Evolutionary conservation across 2,888 invertebrate genomes (phyloP), one percentile per base, ranked within the genome.

Genomic region (Odontocolon sp.): DNA sequence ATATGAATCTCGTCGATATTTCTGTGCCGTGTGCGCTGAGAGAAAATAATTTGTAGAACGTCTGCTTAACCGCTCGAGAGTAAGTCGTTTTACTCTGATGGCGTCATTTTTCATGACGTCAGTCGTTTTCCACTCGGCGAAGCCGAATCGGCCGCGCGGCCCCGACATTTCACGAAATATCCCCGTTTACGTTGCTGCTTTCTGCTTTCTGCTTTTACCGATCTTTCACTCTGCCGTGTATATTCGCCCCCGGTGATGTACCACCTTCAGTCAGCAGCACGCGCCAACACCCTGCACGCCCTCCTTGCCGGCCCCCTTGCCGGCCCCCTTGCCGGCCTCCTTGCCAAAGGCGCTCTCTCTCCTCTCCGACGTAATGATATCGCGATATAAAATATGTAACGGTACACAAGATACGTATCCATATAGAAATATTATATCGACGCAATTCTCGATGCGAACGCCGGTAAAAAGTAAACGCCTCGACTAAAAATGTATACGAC

Each of bases 71-170:
- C 78, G 78, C 68, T 68, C 77, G 82, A 78, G 74, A 77, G 66
- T 69, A 77, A 79, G 70, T 74, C 77, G 75, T 82, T 82, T 82
- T 76, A 77, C 78, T 74, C 75, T 79, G 84, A 82, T 82, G 80
- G 79, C 80, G 81, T 83, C 83, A 80, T 82, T 82, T 81, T 80
- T 83, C 83, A 82, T 81, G 82, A 85, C 84, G 82, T 81, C 82
- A 80, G 83, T 83, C 80, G 83, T 86, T 84, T 84, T 85, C 84
- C 82, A 77, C 83, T 82, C 80, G 80, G 79, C 79, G 80, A 79
- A 78, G 63, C 74, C 78, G 80, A 79, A 82, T 80, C 73, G 69
- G 56, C 56, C 40, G 40, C n/a, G 26, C 61, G 36, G 31, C 28
- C 28, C 61, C 31, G 40, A 31, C 47, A 42, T 54, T 23, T 16